phyloP scores from a whole-genome alignment of 2,113 vertebrate species.

The Panthera tigris region DNA sequence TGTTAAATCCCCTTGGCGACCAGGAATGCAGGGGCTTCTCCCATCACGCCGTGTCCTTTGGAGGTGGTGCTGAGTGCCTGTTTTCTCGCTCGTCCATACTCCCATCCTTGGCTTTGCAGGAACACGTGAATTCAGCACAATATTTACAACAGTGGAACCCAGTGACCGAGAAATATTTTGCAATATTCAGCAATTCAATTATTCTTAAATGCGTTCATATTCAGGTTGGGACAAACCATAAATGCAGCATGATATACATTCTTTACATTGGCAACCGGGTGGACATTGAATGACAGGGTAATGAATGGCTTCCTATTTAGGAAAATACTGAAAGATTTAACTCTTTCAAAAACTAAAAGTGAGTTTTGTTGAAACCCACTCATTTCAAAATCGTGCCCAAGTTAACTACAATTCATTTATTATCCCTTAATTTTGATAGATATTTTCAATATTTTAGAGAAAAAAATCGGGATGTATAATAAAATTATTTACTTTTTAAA shows the following conservation, averaged over 20 bases:
- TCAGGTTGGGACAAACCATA: neutral
- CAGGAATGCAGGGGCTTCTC: neutral
- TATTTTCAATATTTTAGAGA: slow-evolving; percentile 30
- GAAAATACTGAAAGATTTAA: neutral
- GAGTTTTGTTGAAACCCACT: neutral
- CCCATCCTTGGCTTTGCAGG: neutral
- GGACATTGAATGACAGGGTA: neutral
- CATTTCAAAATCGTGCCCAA: neutral
- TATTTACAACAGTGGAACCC: neutral
- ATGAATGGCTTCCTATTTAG: neutral
- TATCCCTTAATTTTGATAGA: neutral
- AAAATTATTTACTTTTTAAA: neutral
- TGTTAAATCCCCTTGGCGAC: neutral
- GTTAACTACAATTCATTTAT: neutral
- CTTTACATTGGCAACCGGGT: neutral
- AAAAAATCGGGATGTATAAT: neutral
- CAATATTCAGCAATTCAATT: neutral
- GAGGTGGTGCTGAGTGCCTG: neutral
- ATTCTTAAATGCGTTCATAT: neutral
- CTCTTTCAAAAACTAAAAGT: slow-evolving; percentile 20
- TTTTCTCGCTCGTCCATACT: neutral
- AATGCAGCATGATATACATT: neutral
- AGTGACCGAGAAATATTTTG: neutral
- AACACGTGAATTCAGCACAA: neutral
- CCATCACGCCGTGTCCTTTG: neutral